phyloP scores from a whole-genome alignment of 2,797 vertebrate genomes.

The Carcharodon carcharias region DNA sequence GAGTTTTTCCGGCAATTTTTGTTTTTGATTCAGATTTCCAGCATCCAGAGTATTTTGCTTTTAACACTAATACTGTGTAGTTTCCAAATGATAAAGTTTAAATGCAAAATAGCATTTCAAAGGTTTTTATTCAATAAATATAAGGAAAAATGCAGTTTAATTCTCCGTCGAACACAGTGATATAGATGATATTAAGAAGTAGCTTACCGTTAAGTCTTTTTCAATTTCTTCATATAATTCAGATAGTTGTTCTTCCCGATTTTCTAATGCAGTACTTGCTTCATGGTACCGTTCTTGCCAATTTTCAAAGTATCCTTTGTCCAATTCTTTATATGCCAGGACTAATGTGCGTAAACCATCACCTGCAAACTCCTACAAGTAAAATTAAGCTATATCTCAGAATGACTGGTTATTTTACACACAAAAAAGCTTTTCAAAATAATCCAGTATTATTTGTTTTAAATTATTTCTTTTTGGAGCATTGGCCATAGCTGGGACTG shows the following conservation, averaged over 20 bases:
- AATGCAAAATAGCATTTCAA: neutral
- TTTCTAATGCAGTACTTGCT: conserved; percentile 66
- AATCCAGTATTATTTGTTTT: neutral
- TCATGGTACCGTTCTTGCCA: conserved; percentile 71
- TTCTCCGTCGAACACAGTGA: neutral
- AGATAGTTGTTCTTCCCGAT: conserved; percentile 67
- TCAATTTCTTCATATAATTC: conserved; percentile 83
- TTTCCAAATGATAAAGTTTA: neutral
- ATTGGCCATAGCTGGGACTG: no score
- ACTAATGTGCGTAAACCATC: conserved; percentile 84
- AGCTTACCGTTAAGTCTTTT: conserved; percentile 68
- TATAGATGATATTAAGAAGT: neutral
- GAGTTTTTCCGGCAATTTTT: no score
- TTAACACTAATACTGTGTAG: neutral
- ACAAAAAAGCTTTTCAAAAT: neutral
- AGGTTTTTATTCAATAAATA: neutral
- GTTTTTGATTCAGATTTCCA: no score
- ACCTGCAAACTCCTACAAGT: conserved; percentile 74
- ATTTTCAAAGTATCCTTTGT: conserved; percentile 56
- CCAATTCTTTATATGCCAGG: conserved; percentile 78
- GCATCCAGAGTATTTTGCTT: no score
- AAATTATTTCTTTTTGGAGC: neutral
- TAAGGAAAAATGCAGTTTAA: neutral
- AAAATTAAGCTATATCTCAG: neutral
- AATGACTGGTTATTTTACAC: neutral